phyloP scores from a whole-genome alignment of 1,140 invertebrate species.

The Polypedilum vanderplanki region DNA sequence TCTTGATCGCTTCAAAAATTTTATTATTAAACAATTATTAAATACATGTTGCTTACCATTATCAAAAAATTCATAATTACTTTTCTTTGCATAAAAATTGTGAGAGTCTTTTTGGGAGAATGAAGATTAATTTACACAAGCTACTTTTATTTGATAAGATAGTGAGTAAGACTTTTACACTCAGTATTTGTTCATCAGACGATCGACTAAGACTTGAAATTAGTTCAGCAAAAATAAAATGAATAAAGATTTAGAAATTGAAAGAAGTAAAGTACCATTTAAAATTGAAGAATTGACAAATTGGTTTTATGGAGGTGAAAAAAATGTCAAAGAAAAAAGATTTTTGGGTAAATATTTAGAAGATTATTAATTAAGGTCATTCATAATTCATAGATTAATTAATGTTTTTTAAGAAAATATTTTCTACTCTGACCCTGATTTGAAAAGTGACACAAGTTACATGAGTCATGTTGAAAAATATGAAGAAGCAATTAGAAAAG shows the following conservation, averaged over 20 bases:
- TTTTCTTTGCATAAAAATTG: too few species aligned
- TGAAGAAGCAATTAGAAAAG: slow-evolving; percentile 66
- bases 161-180: too few species aligned
- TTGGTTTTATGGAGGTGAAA: slow-evolving; percentile 64
- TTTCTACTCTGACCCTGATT: slow-evolving; percentile 61
- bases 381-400: slow-evolving; percentile 32
- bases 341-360: slow-evolving; percentile 34
- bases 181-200: too few species aligned
- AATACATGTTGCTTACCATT: too few species aligned
- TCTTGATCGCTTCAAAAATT: too few species aligned
- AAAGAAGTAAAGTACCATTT: slow-evolving; percentile 67
- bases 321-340: slow-evolving; percentile 56
- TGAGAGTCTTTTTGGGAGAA: too few species aligned
- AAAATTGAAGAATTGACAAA: slow-evolving; percentile 65
- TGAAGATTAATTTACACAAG: too few species aligned
- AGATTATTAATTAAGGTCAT: neutral
- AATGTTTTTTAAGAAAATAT: slow-evolving; percentile 60
- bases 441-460: slow-evolving; percentile 61
- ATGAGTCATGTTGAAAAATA: slow-evolving; percentile 79
- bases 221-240: slow-evolving; percentile 29
- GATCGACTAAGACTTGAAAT: neutral
- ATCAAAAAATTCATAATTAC: too few species aligned
- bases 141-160: too few species aligned
- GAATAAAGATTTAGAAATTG: slow-evolving; percentile 57
- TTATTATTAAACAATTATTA: too few species aligned